phyloP scores from a whole-genome alignment of 2,113 vertebrate genomes.

The Paedocypris sp. region DNA sequence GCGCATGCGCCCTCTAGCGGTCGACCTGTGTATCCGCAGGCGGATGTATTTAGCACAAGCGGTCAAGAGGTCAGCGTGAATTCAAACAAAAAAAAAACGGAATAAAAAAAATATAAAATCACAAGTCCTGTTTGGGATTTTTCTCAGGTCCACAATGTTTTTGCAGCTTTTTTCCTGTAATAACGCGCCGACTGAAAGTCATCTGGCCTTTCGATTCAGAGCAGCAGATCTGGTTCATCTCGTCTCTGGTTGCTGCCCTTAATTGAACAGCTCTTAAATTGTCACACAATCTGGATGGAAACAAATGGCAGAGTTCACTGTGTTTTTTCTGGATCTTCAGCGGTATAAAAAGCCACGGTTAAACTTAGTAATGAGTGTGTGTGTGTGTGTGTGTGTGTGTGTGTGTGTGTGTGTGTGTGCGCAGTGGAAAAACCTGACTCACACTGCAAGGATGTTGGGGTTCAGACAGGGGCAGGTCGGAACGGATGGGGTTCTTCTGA shows the following conservation, averaged over 20 bases:
- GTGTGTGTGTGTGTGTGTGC: too few species aligned
- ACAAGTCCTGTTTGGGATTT: neutral
- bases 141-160: neutral
- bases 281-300: neutral
- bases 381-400: constrained; percentile 18
- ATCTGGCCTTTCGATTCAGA: neutral
- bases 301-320: neutral
- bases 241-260: neutral
- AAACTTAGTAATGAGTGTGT: constrained; percentile 19
- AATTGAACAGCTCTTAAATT: neutral
- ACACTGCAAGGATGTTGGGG: constrained; percentile 14
- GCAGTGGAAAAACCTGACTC: constrained; percentile 29
- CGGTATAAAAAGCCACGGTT: constrained; percentile 35
- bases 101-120: too few species aligned
- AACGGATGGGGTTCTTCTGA: constrained; percentile 2
- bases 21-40: neutral
- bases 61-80: too few species aligned
- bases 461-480: constrained; percentile 12
- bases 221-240: neutral
- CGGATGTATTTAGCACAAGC: neutral
- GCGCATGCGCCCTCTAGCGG: constrained; percentile 52
- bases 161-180: neutral
- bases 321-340: constrained; percentile 30
- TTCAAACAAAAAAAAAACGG: too few species aligned
- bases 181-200: neutral